Conservation (phyloP, 2,797 vertebrate genomes). For the Labroides dimidiatus region DNA sequence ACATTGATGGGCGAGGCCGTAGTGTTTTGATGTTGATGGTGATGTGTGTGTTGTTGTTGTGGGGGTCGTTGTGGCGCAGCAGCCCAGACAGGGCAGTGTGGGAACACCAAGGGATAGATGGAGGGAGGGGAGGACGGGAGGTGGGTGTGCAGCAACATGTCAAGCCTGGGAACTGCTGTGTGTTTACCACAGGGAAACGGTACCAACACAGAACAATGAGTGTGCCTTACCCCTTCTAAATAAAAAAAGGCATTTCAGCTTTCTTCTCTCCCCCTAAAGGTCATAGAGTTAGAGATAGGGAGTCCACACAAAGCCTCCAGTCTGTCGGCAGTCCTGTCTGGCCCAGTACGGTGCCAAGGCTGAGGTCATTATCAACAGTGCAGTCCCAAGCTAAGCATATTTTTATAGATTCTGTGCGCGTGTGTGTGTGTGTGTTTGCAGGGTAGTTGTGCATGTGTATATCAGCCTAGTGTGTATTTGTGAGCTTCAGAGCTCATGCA, state of each 20-base stretch:
- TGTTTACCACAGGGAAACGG: constrained; percentile 92
- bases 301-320: constrained; percentile 81
- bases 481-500: constrained; percentile 10
- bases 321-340: constrained; percentile 82
- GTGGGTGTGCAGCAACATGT: constrained; percentile 68
- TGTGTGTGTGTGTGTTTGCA: constrained; percentile 41
- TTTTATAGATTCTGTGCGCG: constrained; percentile 80
- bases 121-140: constrained; percentile 43
- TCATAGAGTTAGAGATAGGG: constrained; percentile 83
- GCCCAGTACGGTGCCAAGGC: constrained; percentile 78
- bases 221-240: constrained; percentile 84
- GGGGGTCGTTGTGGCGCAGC: constrained; percentile 75
- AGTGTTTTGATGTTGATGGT: constrained; percentile 29
- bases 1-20: neutral
- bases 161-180: constrained; percentile 90
- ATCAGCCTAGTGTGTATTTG: constrained; percentile 34
- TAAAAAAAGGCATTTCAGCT: constrained; percentile 72
- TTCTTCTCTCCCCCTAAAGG: constrained; percentile 74
- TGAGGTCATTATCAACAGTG: constrained; percentile 85
- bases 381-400: constrained; percentile 78
- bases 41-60: constrained; percentile 46
- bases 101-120: constrained; percentile 82
- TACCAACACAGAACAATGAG: constrained; percentile 91
- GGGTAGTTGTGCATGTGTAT: constrained; percentile 45
- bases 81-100: constrained; percentile 86